Base-by-base conservation (phyloP, 35 echinoderm and acorn worm species). In the Apostichopus californicus region DNA sequence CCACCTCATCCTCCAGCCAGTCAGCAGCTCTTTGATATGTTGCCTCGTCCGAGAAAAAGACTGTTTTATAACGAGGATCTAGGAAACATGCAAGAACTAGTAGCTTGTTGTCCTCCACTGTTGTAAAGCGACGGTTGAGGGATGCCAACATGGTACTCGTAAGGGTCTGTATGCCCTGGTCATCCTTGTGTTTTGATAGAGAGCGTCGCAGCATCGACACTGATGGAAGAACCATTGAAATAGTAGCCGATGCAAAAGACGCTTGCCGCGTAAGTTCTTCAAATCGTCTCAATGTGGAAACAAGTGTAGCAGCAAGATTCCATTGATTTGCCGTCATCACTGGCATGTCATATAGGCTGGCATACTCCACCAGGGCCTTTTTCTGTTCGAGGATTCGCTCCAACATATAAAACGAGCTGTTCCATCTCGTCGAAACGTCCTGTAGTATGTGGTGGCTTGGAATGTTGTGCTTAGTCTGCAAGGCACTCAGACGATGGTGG, bases 351-450 rank as follows among this genome's bases (percentile, higher is more conserved):
- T 93, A 87, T 2, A 72, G 20, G 56, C 92, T 93, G 14, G 92
- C 92, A 78, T 93, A 93, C 52, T 93, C 92, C 15, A 86, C 92
- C 9, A 93, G 58, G 17, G 81, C 54, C 28, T 13, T 15, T 26
- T 93, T 93, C 54, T 93, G 92, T 70, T 93, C 92, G 8, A 70
- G n/a, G 12, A 87, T 70, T 25, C 81, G 28, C 58, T 73, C 24
- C 1, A 87, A 34, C 86, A 71, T 88, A 59, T 86, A 86, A 86
- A 59, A 86, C 0, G 56, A 86, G 56, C 83, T 86, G 18, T 86
- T 86, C 83, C 83, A 86, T 17, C 83, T 14, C 5, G 57, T 86
- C 0, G 83, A 9, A 59, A 86, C 83, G 59, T 64, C 83, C 18
- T 86, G 83, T 8, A 86, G 83, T 8, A 86, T 86, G 14, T 86